Conservation (phyloP, 2,113 vertebrate species). For the Gymnocephalus cernua region DNA sequence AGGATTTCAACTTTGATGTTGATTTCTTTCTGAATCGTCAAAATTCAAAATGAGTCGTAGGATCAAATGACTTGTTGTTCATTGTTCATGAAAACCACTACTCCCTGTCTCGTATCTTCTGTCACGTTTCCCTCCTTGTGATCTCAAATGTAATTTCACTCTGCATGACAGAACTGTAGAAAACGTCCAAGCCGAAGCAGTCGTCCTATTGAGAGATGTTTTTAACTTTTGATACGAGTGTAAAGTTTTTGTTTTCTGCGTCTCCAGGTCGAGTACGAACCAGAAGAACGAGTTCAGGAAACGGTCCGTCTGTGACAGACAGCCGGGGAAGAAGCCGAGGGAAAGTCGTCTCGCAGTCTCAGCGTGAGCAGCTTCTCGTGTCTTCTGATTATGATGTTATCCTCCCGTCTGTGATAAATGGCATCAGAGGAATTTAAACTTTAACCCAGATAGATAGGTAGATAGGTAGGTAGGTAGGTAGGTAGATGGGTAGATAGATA, state of each 20-base stretch:
- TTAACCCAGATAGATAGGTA: neutral
- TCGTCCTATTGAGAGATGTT: neutral
- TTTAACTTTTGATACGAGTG: neutral
- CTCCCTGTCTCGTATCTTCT: too few relatives aligned
- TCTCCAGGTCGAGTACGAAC: conserved; percentile 90
- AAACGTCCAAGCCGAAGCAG: neutral
- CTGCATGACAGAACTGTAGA: conserved; percentile 10
- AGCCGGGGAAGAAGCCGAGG: conserved; percentile 91
- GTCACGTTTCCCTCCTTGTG: neutral
- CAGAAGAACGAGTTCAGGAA: conserved; percentile 78
- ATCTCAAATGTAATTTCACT: neutral
- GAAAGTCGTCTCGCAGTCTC: conserved; percentile 93
- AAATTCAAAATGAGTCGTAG: too few relatives aligned
- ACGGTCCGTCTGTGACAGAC: conserved; percentile 77
- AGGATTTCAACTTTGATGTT: too few relatives aligned
- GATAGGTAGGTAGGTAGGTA: too few relatives aligned
- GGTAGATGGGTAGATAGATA: too few relatives aligned
- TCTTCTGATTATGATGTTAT: neutral
- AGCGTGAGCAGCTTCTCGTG: conserved; percentile 87
- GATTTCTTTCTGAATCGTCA: too few relatives aligned
- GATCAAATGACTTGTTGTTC: too few relatives aligned
- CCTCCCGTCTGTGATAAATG: neutral
- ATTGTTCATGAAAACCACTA: too few relatives aligned
- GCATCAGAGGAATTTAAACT: neutral
- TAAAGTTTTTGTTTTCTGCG: conserved; percentile 41